Evolutionary conservation across 2,113 vertebrate species (phyloP).

Genomic region (Neomonachus schauinslandi): DNA sequence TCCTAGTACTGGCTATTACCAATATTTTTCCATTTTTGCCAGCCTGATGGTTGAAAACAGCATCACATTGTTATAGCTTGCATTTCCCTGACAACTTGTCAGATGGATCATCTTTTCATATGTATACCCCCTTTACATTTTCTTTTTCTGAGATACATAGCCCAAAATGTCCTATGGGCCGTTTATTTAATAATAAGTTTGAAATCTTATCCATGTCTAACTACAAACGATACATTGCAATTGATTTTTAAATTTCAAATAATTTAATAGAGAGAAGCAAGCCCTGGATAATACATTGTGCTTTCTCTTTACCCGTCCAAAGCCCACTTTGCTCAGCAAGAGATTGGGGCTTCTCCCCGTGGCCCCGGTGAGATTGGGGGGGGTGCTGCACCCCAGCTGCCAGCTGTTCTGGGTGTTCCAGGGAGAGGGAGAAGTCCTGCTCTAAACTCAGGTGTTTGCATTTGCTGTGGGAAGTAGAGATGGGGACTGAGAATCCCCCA

Average conservation of each 20-base stretch:
- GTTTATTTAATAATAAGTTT: background rate
- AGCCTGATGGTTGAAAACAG: background rate
- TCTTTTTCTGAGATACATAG: background rate
- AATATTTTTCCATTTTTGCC: background rate
- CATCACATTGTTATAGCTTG: background rate
- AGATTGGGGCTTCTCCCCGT: background rate
- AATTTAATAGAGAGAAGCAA: background rate
- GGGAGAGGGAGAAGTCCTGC: background rate
- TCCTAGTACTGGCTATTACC: background rate
- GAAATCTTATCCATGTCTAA: background rate
- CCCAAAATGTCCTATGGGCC: background rate
- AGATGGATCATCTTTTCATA: background rate
- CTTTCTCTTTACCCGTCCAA: background rate
- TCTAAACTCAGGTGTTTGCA: background rate
- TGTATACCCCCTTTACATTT: background rate
- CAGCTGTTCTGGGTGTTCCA: background rate
- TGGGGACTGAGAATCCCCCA: background rate
- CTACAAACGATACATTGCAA: background rate
- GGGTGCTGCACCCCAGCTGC: background rate
- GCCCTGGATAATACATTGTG: background rate
- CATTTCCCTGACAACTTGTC: background rate
- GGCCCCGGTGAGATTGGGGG: fast-evolving
- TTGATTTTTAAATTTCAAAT: background rate
- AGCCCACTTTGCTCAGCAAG: background rate
- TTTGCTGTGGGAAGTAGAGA: background rate